Percentiles rank a stretch among this genome's conserved stretches.
Evolutionary conservation across 23 tunicate genomes (phyloP).

Genomic region (Phallusia fumigata): DNA sequence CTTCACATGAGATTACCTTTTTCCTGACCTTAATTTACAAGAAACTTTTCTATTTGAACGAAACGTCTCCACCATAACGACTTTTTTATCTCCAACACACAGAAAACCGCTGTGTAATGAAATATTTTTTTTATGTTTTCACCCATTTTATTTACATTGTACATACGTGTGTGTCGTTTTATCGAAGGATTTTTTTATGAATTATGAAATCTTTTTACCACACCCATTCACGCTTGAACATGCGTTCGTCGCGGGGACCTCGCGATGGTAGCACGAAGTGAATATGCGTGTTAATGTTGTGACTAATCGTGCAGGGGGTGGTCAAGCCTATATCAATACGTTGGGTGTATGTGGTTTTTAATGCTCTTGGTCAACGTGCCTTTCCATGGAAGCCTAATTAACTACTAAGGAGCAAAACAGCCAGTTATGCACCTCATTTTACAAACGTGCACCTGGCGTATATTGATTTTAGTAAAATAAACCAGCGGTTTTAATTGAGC

Average conservation of each 20-base stretch:
- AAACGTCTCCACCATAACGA: neutral
- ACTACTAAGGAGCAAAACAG: too few species aligned
- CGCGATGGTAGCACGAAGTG: slow-evolving; percentile 2
- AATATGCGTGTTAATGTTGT: neutral
- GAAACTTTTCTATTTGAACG: neutral
- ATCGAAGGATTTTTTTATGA: neutral
- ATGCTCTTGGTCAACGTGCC: too few species aligned
- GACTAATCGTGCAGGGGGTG: neutral
- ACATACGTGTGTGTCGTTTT: slow-evolving; percentile 4
- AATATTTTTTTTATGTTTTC: neutral
- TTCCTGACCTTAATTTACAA: neutral
- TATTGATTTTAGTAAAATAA: too few species aligned
- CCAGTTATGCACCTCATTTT: too few species aligned
- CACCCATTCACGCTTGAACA: neutral
- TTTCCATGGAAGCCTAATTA: too few species aligned
- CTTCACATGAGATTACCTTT: neutral
- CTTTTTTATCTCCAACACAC: neutral
- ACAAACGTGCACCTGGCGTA: too few species aligned
- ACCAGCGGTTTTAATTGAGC: too few species aligned
- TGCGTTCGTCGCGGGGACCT: neutral
- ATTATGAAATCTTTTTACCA: neutral
- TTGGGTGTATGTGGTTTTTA: too few species aligned
- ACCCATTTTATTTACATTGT: neutral
- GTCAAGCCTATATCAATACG: too few species aligned
- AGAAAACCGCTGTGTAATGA: neutral